These are phyloP conservation scores for Lamellibrachia satsuma DNA, from an alignment of 2,888 invertebrate genomes.

Conservation along the genomic window DNA sequence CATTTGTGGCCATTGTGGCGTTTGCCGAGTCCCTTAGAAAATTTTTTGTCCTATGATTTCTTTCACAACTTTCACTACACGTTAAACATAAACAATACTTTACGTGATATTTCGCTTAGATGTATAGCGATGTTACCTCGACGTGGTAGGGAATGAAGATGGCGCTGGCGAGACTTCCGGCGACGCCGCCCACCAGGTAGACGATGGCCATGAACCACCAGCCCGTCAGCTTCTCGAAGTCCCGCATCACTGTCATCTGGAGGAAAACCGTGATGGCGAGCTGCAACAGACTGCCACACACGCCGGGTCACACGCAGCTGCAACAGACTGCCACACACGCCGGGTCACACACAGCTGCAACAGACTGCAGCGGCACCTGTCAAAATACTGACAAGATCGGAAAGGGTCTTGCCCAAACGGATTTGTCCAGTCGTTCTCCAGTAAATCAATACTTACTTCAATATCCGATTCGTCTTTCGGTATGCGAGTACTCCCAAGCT, in stretches of 20 bases:
- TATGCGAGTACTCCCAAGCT: too few species aligned
- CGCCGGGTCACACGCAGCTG: too few species aligned
- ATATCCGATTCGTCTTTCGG: too few species aligned
- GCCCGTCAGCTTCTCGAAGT: slow-evolving; percentile 94
- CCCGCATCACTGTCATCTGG: slow-evolving; percentile 93
- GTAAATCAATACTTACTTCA: too few species aligned
- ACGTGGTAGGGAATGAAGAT: slow-evolving; percentile 97
- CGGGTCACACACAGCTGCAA: too few species aligned
- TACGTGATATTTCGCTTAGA: neutral
- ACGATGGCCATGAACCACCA: slow-evolving; percentile 90
- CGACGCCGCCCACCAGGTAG: slow-evolving; percentile 92
- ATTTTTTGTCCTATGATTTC: neutral
- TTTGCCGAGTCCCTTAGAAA: neutral
- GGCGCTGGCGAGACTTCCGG: slow-evolving; percentile 95
- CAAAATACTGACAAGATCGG: too few species aligned
- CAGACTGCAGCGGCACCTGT: too few species aligned
- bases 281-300: slow-evolving; percentile 73
- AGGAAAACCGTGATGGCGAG: slow-evolving; percentile 85
- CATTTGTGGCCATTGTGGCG: neutral
- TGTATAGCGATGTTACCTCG: slow-evolving; percentile 51
- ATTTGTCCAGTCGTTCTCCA: too few species aligned
- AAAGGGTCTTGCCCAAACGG: too few species aligned
- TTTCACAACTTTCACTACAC: neutral
- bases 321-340: too few species aligned
- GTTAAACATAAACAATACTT: slow-evolving; percentile 68